Base-by-base conservation (phyloP, 2,888 invertebrate genomes). In the Drosophila colorata region DNA sequence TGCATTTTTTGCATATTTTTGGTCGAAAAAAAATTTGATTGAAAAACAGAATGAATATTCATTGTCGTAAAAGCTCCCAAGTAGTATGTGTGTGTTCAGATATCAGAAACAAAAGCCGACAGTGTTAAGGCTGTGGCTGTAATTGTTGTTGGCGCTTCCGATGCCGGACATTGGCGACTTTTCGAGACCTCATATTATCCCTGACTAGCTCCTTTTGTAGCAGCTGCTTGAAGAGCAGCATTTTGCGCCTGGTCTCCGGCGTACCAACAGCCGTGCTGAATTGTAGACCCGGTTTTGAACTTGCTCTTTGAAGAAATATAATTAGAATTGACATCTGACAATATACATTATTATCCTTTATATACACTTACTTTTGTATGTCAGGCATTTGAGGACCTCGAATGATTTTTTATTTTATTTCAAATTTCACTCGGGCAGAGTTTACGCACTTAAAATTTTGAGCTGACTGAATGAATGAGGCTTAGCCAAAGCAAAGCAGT, bases 211-310 rank as follows among this genome's bases (percentile, higher is more conserved):
- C 80, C 16, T 52, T 59, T 5, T 65, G 13, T 2, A 84, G 40
- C 16, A 84, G 25, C 16, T 69, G 59, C 33, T 33, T 66, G 13
- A 47, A 84, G 13, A 84, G 77, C 46, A 88, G 41, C 83, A 84
- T 77, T 56, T 88, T 84, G 1, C 68, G 58, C 5, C 23, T 67
- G 0, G 80, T 82, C 37, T 74, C 83, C 0, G 69, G 69, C 0
- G 53, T 55, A 18, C 80, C 80, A 3, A 56, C 37, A n/a, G 59
- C 65, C 7, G 88, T 61, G 18, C 88, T 84, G 18, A 84, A 84
- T 33, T 87, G 69, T 0, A 82, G 28, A 0, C n/a, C 33, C 3
- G 44, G 16, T 1, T 43, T 35, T 5, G 35, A 4, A 6, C 14
- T 31, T n/a, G 76, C 18, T 35, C 76, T 72, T 33, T 28, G 0